phyloP scores from a whole-genome alignment of 2,888 invertebrate species.

The Thymelicus lineola region DNA sequence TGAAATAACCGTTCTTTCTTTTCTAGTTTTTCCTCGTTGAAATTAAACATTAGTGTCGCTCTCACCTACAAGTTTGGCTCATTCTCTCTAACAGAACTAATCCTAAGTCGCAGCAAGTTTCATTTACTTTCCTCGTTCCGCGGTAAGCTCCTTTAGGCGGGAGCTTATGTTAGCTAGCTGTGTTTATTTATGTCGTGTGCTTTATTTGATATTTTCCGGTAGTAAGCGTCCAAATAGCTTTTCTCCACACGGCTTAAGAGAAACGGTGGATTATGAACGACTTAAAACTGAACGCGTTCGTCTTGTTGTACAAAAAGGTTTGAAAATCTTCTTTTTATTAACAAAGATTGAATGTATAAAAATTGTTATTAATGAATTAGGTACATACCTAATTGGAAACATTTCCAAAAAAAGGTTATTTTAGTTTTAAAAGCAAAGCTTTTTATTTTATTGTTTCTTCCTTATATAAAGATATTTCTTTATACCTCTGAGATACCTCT shows the following conservation, averaged over 20 bases:
- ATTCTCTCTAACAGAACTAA: slow-evolving; percentile 39
- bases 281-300: background rate
- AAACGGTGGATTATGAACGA: background rate
- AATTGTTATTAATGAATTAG: too few species aligned
- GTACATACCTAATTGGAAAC: too few species aligned
- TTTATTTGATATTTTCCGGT: slow-evolving; percentile 32
- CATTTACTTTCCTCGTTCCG: slow-evolving; percentile 45
- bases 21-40: slow-evolving; percentile 3
- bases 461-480: too few species aligned
- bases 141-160: slow-evolving; percentile 43
- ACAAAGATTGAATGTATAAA: too few species aligned
- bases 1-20: background rate
- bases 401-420: too few species aligned
- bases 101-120: slow-evolving; percentile 43
- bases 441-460: too few species aligned
- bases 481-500: too few species aligned
- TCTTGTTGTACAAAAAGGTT: background rate
- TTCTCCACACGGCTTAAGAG: slow-evolving; percentile 18
- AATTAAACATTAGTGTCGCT: slow-evolving; percentile 33
- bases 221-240: slow-evolving; percentile 24
- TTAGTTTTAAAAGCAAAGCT: too few species aligned
- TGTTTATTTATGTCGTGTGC: slow-evolving; percentile 40
- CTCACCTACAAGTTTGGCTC: slow-evolving; percentile 29
- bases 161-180: slow-evolving; percentile 43
- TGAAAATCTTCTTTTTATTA: background rate